phyloP scores from a whole-genome alignment of 2,797 vertebrate genomes.

The Enteromius mattozi region DNA sequence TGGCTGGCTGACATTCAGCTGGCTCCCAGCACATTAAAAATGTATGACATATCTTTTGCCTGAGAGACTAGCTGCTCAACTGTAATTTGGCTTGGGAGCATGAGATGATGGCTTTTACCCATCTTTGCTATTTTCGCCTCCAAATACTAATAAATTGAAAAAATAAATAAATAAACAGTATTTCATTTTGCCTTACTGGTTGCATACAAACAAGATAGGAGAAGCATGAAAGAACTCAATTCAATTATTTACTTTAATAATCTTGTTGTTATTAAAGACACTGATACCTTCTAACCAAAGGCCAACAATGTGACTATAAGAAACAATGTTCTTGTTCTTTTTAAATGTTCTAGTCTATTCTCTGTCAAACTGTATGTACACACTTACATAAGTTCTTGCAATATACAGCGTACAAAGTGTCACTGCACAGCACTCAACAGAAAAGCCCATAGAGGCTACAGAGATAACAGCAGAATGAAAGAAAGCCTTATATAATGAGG shows the following conservation, averaged over 20 bases:
- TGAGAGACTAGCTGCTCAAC: slow-evolving; percentile 51
- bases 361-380: not conserved
- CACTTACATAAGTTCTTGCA: not conserved
- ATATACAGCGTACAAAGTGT: not conserved
- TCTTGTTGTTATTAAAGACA: not conserved
- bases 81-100: slow-evolving; percentile 45
- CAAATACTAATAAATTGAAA: not conserved
- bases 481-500: slow-evolving; percentile 37
- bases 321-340: not conserved
- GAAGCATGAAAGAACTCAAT: not conserved
- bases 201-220: not conserved
- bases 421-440: not conserved
- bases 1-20: slow-evolving; percentile 49
- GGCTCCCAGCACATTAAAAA: slow-evolving; percentile 55
- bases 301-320: not conserved
- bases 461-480: slow-evolving; percentile 15
- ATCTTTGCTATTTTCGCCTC: not conserved
- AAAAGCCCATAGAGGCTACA: slow-evolving; percentile 5
- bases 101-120: slow-evolving; percentile 15
- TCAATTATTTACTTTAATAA: not conserved
- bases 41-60: slow-evolving; percentile 53
- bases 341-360: slow-evolving; percentile 10
- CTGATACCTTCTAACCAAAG: not conserved
- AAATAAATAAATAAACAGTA: not conserved
- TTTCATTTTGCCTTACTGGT: not conserved